These are phyloP conservation scores for Lepus americanus DNA, from an alignment of 2,113 vertebrate genomes.

Conservation along the genomic window DNA sequence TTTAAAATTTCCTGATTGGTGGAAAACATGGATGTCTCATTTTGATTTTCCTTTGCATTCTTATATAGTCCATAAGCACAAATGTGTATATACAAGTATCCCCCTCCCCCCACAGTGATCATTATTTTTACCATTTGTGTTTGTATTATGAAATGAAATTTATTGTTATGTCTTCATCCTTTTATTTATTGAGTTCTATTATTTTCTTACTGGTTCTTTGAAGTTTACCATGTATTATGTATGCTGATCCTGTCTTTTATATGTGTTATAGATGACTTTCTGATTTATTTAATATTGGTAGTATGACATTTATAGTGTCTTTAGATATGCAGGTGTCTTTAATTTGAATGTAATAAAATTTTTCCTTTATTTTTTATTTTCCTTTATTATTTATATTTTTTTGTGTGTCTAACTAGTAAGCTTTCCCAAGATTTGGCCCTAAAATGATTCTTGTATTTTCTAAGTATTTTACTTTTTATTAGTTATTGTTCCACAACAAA, in stretches of 20 bases:
- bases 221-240: background rate
- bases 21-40: background rate
- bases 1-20: background rate
- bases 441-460: background rate
- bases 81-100: background rate
- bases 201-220: background rate
- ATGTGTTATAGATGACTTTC: background rate
- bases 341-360: background rate
- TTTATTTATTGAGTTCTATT: background rate
- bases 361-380: background rate
- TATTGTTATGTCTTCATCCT: background rate
- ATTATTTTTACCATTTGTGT: background rate
- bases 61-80: background rate
- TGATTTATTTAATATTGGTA: slow-evolving; percentile 31
- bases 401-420: background rate
- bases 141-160: slow-evolving; percentile 8
- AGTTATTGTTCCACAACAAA: background rate
- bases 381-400: background rate
- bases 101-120: background rate
- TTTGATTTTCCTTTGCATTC: background rate
- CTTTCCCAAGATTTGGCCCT: background rate
- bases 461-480: background rate
- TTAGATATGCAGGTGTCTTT: background rate
- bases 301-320: background rate
- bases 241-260: background rate